Base-by-base conservation (phyloP, 2,113 vertebrate species). In the Clarias gariepinus region DNA sequence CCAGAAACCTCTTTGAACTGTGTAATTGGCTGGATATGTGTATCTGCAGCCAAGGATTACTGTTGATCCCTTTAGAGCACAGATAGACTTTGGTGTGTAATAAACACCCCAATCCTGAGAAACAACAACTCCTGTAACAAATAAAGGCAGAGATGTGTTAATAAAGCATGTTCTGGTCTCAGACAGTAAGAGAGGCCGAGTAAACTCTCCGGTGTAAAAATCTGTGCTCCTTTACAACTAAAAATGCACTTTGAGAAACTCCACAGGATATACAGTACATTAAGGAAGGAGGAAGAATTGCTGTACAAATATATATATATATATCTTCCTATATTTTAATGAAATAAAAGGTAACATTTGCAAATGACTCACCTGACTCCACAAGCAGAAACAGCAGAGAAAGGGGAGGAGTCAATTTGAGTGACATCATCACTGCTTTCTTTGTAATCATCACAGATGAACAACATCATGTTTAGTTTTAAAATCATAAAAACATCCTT, bases 31-130 rank as follows among this genome's bases (percentile, higher is more conserved):
- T 19, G 86, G 84, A 57, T 68, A 58, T 13, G 0, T 61, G 13
- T 81, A 88, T 2, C 7, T 66, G 81, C 84, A 90, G 36, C 30
- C 18, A n/a, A 88, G 9, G 11, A 3, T 63, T 8, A 85, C 82
- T 84, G 85, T 82, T 41, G 85, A 86, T 71, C 84, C 69, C 1
- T 69, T 86, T 55, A 86, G 16, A 84, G 60, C 76, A 81, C 87
- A 90, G 47, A 85, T 57, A 15, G 13, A 47, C 3, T 16, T 6
- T 33, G 19, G 33, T 28, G 47, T 28, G n/a, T 86, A 88, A 66
- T 0, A 58, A 3, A 89, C 86, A 15, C 2, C 4, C 64, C 64
- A 88, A 2, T 3, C 0, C 23, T 82, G n/a, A 3, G 82, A 79
- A 4, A 58, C 68, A 71, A 30, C 47, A 47, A 47, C 61, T 28